Conservation (phyloP, 2,888 invertebrate species). For the Oasisia sp. region DNA sequence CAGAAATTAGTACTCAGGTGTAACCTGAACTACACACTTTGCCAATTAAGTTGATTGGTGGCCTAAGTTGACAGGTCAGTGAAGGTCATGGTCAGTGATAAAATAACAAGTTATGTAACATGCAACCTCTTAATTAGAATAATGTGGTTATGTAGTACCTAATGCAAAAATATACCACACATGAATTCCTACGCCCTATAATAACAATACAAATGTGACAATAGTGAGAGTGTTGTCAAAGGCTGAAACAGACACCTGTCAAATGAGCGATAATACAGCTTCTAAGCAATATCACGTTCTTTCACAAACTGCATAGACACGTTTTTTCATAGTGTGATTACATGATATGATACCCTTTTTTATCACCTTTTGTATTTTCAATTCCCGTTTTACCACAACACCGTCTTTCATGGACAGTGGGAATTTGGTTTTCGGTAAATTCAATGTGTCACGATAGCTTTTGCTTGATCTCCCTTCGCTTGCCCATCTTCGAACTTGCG, state of each 20-base stretch:
- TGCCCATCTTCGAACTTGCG: neutral
- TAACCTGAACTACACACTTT: neutral
- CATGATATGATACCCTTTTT: neutral
- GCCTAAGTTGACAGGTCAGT: neutral
- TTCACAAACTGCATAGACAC: neutral
- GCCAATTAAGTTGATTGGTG: neutral
- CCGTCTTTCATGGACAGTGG: constrained; percentile 56
- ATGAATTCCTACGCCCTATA: neutral
- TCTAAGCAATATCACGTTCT: neutral
- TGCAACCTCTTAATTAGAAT: neutral
- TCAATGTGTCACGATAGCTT: constrained; percentile 53
- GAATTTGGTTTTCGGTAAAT: constrained; percentile 61
- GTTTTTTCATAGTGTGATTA: neutral
- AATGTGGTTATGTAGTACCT: neutral
- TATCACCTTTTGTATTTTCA: constrained; percentile 55
- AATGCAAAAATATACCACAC: neutral
- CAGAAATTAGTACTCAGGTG: too few species aligned
- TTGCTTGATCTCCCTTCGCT: neutral
- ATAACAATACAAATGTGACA: neutral
- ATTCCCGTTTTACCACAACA: constrained; percentile 51
- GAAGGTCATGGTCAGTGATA: neutral
- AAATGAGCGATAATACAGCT: neutral
- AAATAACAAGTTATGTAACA: neutral
- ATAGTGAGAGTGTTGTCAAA: neutral
- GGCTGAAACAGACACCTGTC: neutral